phyloP scores from a whole-genome alignment of 2,113 vertebrate species.

The Myiagra hebetior region DNA sequence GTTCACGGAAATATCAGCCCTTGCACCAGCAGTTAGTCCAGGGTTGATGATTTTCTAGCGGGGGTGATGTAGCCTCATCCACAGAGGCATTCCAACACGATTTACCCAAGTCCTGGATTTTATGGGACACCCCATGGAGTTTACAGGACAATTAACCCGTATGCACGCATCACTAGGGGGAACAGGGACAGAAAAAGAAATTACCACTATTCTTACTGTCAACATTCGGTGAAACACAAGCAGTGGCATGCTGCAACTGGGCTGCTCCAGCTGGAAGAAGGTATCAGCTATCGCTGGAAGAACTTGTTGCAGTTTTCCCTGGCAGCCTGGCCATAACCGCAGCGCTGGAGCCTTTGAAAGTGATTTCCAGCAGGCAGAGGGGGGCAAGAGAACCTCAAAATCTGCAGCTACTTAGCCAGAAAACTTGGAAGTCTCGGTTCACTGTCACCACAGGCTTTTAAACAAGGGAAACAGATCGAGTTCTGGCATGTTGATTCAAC shows the following conservation, averaged over 20 bases:
- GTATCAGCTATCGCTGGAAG: background rate
- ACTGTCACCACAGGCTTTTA: background rate
- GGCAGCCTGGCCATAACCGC: background rate
- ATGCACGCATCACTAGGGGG: accelerated
- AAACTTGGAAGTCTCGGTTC: background rate
- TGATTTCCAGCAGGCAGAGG: background rate
- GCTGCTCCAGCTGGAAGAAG: background rate
- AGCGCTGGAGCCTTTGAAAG: background rate
- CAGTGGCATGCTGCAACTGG: background rate
- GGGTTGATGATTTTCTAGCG: background rate
- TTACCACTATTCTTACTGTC: background rate
- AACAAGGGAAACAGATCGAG: background rate
- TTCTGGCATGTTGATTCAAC: background rate
- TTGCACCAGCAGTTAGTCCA: background rate
- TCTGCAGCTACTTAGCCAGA: background rate
- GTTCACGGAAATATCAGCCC: background rate
- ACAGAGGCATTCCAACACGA: background rate
- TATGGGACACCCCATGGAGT: background rate
- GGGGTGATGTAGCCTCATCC: background rate
- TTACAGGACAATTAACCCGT: background rate
- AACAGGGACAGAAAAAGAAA: background rate
- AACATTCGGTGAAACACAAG: background rate
- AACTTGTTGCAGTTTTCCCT: background rate
- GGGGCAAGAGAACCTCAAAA: background rate
- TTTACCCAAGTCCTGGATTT: background rate